Evolutionary conservation across 2,888 invertebrate species (phyloP), one percentile per base, ranked within the genome.

Genomic region (Zygothrica quintamaculata): DNA sequence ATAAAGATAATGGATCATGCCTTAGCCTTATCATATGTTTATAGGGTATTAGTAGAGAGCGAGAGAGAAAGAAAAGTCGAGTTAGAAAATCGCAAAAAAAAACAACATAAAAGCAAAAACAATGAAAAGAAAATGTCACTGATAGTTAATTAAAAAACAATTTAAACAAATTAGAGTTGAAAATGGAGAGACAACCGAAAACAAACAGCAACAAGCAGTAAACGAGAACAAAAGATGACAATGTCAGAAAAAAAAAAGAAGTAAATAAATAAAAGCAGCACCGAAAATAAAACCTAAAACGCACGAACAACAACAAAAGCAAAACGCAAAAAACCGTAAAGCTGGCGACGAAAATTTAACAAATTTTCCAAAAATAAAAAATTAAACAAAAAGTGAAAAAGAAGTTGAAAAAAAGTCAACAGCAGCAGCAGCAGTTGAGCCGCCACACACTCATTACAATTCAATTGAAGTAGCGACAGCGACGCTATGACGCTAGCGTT

Each of bases 121-220:
- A 77, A 68, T 73, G 74, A 68, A 73, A 75, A 75, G 68, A 77
- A 77, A 74, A 68, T 77, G 81, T 82, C 87, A 70, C 76, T 85
- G 81, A 87, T 85, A 87, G 81, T 82, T 82, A 82, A 82, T 82
- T 82, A 82, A 87, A 87, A 82, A 87, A 87, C 87, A 85, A 82
- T 82, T 82, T 82, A 65, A 82, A 82, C 87, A 87, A 87, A 87
- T 87, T 81, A 87, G 81, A 87, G 79, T 75, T 81, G 64, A 58
- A 85, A 69, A 68, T 61, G 60, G 68, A 65, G 16, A 16, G 4
- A 29, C 26, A 50, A 52, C 11, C 37, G 33, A 25, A 50, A 29
- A 48, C 42, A 47, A 7, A 39, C 11, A 52, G 22, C 65, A 34
- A 50, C 39, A 46, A 43, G 36, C 25, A 8, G 11, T 8, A 15